These are phyloP conservation scores for Lagocephalus sceleratus DNA, from an alignment of 2,797 vertebrate species.

Conservation along the genomic window DNA sequence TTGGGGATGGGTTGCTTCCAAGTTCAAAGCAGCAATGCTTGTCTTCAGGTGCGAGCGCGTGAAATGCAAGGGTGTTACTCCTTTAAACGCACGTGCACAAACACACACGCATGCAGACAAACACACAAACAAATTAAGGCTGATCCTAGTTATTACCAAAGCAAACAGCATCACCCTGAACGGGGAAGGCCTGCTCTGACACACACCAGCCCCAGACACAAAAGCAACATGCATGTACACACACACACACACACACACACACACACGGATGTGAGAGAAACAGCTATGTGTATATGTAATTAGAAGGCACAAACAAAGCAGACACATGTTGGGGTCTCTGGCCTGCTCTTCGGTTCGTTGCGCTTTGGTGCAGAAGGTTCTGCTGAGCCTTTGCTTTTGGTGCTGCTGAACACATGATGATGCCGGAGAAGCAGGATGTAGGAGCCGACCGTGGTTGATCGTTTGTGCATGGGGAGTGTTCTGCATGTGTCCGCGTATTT, in stretches of 20 bases:
- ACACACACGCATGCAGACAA: slow-evolving; percentile 24
- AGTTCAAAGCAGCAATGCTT: slow-evolving; percentile 35
- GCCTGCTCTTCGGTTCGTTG: slow-evolving; percentile 54
- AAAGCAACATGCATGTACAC: slow-evolving; percentile 31
- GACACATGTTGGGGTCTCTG: slow-evolving; percentile 65
- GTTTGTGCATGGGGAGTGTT: slow-evolving; percentile 14
- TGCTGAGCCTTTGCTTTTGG: slow-evolving; percentile 50
- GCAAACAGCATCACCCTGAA: slow-evolving; percentile 57
- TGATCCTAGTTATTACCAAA: slow-evolving; percentile 66
- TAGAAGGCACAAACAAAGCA: slow-evolving; percentile 69
- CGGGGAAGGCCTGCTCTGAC: slow-evolving; percentile 61
- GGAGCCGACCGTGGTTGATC: slow-evolving; percentile 24
- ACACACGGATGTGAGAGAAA: slow-evolving; percentile 40
- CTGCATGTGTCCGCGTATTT: slow-evolving; percentile 7
- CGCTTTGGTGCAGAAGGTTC: slow-evolving; percentile 43
- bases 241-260: neutral
- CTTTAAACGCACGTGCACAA: slow-evolving; percentile 30
- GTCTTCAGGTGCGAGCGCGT: slow-evolving; percentile 37
- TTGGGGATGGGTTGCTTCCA: slow-evolving; percentile 25
- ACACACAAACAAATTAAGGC: slow-evolving; percentile 54
- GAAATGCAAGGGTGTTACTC: slow-evolving; percentile 34
- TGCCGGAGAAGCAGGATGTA: slow-evolving; percentile 22
- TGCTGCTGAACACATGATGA: slow-evolving; percentile 60
- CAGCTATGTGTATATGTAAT: slow-evolving; percentile 71
- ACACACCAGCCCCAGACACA: slow-evolving; percentile 59